Conservation (phyloP, 1,140 invertebrate genomes). For the Streblospio benedicti region DNA sequence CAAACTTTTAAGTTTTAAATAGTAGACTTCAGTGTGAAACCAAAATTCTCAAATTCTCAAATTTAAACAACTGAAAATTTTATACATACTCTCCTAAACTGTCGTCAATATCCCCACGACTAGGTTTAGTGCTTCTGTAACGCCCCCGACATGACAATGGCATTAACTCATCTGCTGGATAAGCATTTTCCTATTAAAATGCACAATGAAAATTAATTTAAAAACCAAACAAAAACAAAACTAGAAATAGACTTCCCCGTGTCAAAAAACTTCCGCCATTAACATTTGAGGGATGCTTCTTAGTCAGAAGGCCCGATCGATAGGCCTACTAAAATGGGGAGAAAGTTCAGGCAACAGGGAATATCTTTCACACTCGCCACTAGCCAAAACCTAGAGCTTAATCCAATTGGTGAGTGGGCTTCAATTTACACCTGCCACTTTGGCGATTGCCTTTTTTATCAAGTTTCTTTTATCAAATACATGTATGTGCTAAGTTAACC, state of each 20-base stretch:
- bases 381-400: no score
- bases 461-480: no score
- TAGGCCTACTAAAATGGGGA: not conserved
- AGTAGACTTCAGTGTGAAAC: not conserved
- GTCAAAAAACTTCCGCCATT: not conserved
- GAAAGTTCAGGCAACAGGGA: no score
- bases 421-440: no score
- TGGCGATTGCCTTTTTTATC: no score
- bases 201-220: not conserved
- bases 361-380: no score
- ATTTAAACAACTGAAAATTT: no score
- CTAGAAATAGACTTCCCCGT: not conserved
- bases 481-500: no score
- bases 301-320: not conserved
- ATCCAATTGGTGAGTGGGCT: no score
- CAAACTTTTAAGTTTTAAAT: no score
- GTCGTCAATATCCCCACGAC: slow-evolving; percentile 91
- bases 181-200: slow-evolving; percentile 64
- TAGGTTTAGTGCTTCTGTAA: slow-evolving; percentile 66
- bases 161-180: slow-evolving; percentile 97
- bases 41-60: not conserved
- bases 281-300: not conserved
- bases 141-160: slow-evolving; percentile 88
- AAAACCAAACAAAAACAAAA: not conserved
- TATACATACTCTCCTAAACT: slow-evolving; percentile 83